Evolutionary conservation across 2,888 invertebrate genomes (phyloP).

Genomic region (Amphipyra tragopoginis): DNA sequence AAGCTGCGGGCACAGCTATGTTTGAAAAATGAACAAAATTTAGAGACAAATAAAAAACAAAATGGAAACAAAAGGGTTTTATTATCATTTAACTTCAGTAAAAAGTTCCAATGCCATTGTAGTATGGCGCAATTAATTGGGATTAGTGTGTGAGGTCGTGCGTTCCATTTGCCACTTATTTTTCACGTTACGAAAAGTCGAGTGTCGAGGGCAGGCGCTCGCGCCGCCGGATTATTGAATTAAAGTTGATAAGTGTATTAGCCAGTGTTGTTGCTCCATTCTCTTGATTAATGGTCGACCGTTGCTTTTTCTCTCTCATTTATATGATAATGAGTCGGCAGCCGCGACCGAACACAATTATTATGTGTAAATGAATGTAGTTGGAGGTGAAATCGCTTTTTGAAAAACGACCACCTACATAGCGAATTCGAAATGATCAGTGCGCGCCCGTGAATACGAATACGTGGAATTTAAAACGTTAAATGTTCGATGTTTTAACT

Average conservation of each 20-base stretch:
- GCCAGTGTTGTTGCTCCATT: slow-evolving; percentile 87
- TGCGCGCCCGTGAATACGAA: slow-evolving; percentile 57
- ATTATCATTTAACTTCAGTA: slow-evolving; percentile 38
- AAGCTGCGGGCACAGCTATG: no score
- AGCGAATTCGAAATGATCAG: slow-evolving; percentile 67
- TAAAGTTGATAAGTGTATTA: slow-evolving; percentile 90
- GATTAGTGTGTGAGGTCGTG: slow-evolving; percentile 83
- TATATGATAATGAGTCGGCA: slow-evolving; percentile 87
- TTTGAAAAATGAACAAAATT: no score
- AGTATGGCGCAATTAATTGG: slow-evolving; percentile 81
- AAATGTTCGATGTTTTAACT: slow-evolving; percentile 73
- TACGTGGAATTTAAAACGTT: slow-evolving; percentile 66
- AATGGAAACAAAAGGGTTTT: slow-evolving; percentile 15
- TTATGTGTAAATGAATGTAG: slow-evolving; percentile 84
- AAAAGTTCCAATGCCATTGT: slow-evolving; percentile 57
- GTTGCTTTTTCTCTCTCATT: slow-evolving; percentile 89
- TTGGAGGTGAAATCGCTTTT: slow-evolving; percentile 77
- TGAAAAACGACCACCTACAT: slow-evolving; percentile 62
- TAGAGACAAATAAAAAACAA: no score
- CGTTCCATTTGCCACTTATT: slow-evolving; percentile 83
- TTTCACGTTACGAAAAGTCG: slow-evolving; percentile 83
- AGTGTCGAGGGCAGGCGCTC: slow-evolving; percentile 76
- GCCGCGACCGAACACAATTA: slow-evolving; percentile 83
- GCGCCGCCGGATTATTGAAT: slow-evolving; percentile 85
- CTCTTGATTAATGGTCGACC: slow-evolving; percentile 86